Base-by-base conservation (phyloP, 1,140 invertebrate genomes). In the Pectinophora gossypiella region DNA sequence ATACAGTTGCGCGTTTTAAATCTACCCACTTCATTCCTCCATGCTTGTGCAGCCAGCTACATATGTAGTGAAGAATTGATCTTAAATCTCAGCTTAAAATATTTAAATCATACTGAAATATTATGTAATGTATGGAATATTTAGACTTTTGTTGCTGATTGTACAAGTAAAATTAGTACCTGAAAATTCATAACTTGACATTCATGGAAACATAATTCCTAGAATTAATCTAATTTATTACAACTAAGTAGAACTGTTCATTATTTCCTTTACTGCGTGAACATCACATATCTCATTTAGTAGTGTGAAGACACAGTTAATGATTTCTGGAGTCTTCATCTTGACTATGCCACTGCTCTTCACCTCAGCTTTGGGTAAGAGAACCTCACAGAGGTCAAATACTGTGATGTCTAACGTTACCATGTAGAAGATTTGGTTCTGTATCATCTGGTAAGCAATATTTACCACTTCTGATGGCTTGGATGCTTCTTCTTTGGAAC, bases 281-380 rank as follows among this genome's bases (percentile, higher is more conserved):
- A 32, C 43, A 54, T 42, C 35, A 57, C 48, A 64, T 6, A 74
- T 68, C 54, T 70, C 61, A 68, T 83, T 83, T n/a, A 85, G 53
- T 5, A 76, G 60, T 15, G 57, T 73, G 35, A 85, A 79, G 13
- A 81, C 64, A 58, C 67, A 63, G 47, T 86, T 81, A 4, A 86
- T 68, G 43, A 71, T 54, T 54, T 83, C 78, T 0, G 83, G 77
- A 20, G 80, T 81, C 36, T 83, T 84, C 79, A 86, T 78, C 59
- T 84, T 86, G 0, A 83, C 63, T 35, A 61, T 46, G 3, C 80
- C 80, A 59, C 57, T 72, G 22, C 49, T 66, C 65, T 79, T 81
- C 0, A 86, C 68, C 60, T 81, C 76, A n/a, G 78, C 79, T 64
- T 76, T 79, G 0, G 76, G 67, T 9, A 80, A 52, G 18, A 50